Base-by-base conservation (phyloP, 2,888 invertebrate genomes). In the Pyrochroa serraticornis region DNA sequence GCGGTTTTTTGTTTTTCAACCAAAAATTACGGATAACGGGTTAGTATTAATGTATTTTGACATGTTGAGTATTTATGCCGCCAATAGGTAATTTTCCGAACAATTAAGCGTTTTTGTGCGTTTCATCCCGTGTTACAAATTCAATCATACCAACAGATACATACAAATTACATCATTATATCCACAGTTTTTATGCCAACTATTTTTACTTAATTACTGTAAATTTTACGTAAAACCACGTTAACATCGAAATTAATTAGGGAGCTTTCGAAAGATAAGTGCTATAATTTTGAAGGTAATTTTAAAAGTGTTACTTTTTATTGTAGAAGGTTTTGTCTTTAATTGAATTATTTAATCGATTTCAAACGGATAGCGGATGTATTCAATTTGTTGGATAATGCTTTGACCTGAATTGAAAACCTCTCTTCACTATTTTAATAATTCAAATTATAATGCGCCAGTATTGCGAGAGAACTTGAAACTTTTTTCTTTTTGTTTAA, bases 121-220 rank as follows among this genome's bases (percentile, higher is more conserved):
- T 39, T 30, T n/a, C 35, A 33, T 43, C 39, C 35, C 33, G 22
- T 46, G 46, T 57, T 57, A 50, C 50, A 41, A 34, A 52, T 44
- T 51, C 51, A 57, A 57, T 57, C 46, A 57, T 52, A 44, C 13
- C 30, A 33, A 13, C 44, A 44, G 30, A 13, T 44, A 57, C 57
- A 57, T 50, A 57, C 45, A 57, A 57, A 57, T 57, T 51, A 57
- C 57, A 36, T 57, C 50, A 51, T 57, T 57, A 57, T 42, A 41
- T 51, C 41, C 46, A 46, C 46, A 50, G 41, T 38, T 49, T 57
- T 41, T 57, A 49, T 57, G 46, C 46, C 44, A 45, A 45, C 30
- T 31, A 12, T 37, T n/a, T 37, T 52, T 13, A 36, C 37, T 52
- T 32, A 51, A 44, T 52, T 45, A 44, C 33, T 32, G 37, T 9